Conservation (phyloP, 2,113 vertebrate species). For the Ceyx cyanopectus region DNA sequence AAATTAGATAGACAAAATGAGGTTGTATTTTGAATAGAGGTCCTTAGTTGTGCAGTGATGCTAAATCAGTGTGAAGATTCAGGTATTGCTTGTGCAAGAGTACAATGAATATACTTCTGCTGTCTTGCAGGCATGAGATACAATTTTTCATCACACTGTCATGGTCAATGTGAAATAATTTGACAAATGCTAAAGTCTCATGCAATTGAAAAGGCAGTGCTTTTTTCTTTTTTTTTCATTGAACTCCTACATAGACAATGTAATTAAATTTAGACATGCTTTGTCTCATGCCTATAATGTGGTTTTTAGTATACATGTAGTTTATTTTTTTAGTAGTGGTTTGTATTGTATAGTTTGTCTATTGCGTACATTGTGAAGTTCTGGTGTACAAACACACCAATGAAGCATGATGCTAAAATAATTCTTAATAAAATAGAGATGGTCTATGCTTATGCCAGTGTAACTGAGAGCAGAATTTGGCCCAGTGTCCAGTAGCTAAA, state of each 20-base stretch:
- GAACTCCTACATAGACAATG: background rate
- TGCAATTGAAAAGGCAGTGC: background rate
- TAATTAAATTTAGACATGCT: background rate
- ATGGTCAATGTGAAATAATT: background rate
- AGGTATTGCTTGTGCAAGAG: background rate
- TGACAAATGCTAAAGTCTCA: background rate
- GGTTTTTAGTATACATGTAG: background rate
- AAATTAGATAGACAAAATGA: slow-evolving; percentile 7
- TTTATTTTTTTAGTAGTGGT: background rate
- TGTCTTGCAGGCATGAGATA: background rate
- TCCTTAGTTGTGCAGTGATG: background rate
- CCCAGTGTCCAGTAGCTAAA: too few species aligned
- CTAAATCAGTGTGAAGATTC: background rate
- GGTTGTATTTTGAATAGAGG: background rate
- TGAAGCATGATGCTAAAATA: too few species aligned
- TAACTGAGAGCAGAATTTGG: too few species aligned
- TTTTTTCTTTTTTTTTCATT: background rate
- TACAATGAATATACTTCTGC: background rate
- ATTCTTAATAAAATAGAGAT: too few species aligned
- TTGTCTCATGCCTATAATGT: background rate
- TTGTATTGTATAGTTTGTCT: background rate
- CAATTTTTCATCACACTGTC: slow-evolving; percentile 12
- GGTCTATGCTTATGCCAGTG: too few species aligned
- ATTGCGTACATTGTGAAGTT: background rate
- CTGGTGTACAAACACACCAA: too few species aligned